Base-by-base conservation (phyloP, 1,140 invertebrate species). In the Pseudomyrmex flavicornis region DNA sequence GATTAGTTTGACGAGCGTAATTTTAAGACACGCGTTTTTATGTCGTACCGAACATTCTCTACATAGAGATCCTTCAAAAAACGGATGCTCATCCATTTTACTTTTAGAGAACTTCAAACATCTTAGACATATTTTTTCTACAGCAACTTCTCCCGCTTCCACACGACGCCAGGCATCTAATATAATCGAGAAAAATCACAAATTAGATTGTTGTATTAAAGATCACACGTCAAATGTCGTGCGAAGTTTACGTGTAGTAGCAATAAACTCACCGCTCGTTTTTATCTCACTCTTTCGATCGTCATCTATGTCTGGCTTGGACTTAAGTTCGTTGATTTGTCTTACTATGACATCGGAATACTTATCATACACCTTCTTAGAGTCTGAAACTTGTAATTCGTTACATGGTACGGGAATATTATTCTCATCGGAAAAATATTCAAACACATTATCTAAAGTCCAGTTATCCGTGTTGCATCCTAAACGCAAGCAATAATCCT, bases 401-500 rank as follows among this genome's bases (percentile, higher is more conserved):
- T 80, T 80, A 80, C 17, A 50, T 59, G 82, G 50, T 84, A 20
- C 4, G 13, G 15, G 66, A 68, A 17, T 17, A 63, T 79, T 82
- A 65, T 62, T 48, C 26, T 0, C 4, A 59, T 73, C 82, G 1
- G 72, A 69, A 50, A 91, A 80, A 88, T 89, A 91, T 56, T 82
- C 46, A 46, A 92, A 79, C 5, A 89, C 85, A 83, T 91, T 85
- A 48, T 86, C 73, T 52, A 92, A 26, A 17, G 84, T 91, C 92
- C 92, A 93, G 2, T 85, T 20, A 15, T 91, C 88, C 9, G 90
- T 91, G 48, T 91, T 20, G 63, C 84, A 77, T 52, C 89, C 92
- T 48, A 88, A 72, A 26, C 88, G 88, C 7, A 72, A 74, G 54
- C 90, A 92, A 75, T 91, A 92, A 85, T 94, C 93, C 91, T 93